Conservation (phyloP, 2,888 invertebrate species). For the Malthinus seriepunctatus region DNA sequence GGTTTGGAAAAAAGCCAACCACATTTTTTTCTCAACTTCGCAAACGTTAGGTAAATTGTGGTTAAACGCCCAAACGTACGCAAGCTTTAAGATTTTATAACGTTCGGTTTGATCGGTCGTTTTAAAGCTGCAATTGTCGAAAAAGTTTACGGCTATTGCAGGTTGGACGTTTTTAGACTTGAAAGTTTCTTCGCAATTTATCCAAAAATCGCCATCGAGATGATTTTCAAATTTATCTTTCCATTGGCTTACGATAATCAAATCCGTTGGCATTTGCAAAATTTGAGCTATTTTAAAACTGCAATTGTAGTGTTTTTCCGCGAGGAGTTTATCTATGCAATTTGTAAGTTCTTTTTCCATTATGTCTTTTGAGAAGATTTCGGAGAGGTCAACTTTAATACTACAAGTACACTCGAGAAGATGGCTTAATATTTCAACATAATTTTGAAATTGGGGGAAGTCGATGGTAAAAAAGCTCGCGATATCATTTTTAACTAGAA, state of each 20-base stretch:
- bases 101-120: constrained; percentile 54
- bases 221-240: constrained; percentile 57
- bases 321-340: constrained; percentile 60
- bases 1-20: constrained; percentile 43
- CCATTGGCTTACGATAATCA: constrained; percentile 62
- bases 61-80: constrained; percentile 47
- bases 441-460: constrained; percentile 24
- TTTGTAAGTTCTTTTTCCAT: constrained; percentile 57
- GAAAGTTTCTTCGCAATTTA: constrained; percentile 66
- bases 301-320: constrained; percentile 58
- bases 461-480: constrained; percentile 58
- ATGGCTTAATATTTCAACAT: constrained; percentile 21
- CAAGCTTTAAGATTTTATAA: constrained; percentile 55
- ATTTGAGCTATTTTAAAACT: constrained; percentile 64
- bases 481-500: constrained; percentile 62
- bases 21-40: constrained; percentile 47
- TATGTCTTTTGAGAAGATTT: constrained; percentile 42
- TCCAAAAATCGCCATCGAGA: constrained; percentile 59
- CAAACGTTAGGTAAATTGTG: constrained; percentile 40
- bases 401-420: constrained; percentile 52
- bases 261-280: constrained; percentile 56
- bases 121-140: constrained; percentile 60
- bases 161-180: constrained; percentile 63
- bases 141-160: constrained; percentile 66
- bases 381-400: constrained; percentile 58